phyloP scores from a whole-genome alignment of 35 echinoderm and acorn worm species.

The Anneissia japonica region DNA sequence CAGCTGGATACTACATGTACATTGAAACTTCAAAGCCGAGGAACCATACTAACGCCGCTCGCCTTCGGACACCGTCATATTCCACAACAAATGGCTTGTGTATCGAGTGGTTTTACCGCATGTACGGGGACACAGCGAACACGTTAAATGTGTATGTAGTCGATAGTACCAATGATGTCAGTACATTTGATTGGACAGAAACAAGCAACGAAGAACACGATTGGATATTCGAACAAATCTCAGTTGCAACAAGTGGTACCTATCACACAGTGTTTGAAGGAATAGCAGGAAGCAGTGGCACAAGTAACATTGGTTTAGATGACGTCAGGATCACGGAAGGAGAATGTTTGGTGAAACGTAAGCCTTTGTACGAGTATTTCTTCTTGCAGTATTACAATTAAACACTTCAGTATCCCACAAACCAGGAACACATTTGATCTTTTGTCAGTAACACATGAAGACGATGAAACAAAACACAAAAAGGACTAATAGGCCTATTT shows the following conservation, averaged over 20 bases:
- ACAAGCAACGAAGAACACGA: background rate
- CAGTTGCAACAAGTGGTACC: background rate
- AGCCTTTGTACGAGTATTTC: too few relatives aligned
- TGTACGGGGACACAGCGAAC: constrained; percentile 72
- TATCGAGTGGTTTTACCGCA: constrained; percentile 60
- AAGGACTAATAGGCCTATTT: too few relatives aligned
- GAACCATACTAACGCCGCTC: constrained; percentile 33
- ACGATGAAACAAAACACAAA: too few relatives aligned
- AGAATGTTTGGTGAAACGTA: too few relatives aligned
- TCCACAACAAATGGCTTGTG: background rate
- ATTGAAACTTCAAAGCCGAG: constrained; percentile 61
- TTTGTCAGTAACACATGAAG: too few relatives aligned
- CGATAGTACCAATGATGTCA: background rate
- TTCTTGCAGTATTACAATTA: too few relatives aligned
- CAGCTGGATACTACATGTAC: constrained; percentile 73
- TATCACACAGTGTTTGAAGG: too few relatives aligned
- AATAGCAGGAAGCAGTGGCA: too few relatives aligned
- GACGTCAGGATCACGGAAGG: too few relatives aligned
- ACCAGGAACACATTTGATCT: too few relatives aligned
- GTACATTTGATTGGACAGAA: background rate
- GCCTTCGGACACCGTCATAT: constrained; percentile 10
- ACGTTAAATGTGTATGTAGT: constrained; percentile 59
- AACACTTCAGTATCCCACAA: too few relatives aligned
- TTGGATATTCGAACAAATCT: background rate
- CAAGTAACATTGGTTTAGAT: too few relatives aligned